Conservation (phyloP, 2,113 vertebrate species). For the Passer montanus region DNA sequence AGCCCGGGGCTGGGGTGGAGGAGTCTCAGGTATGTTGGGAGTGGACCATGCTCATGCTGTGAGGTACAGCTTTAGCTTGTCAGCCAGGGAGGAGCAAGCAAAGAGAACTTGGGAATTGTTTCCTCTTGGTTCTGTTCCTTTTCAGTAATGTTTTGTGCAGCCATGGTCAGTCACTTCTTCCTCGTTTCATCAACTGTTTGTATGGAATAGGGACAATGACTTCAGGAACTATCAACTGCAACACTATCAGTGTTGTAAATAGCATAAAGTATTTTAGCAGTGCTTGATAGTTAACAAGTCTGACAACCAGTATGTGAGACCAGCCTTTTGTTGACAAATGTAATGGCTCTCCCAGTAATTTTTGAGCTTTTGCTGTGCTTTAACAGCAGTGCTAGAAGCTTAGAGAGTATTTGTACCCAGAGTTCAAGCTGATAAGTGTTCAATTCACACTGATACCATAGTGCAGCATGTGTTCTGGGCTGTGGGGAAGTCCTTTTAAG, state of each 20-base stretch:
- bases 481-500: background rate
- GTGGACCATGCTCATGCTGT: fast-evolving
- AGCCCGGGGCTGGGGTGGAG: conserved; percentile 72
- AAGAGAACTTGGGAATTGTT: background rate
- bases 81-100: background rate
- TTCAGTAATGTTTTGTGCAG: background rate
- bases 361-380: background rate
- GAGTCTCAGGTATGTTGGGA: conserved; percentile 75
- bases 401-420: background rate
- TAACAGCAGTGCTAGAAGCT: background rate
- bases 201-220: background rate
- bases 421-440: background rate
- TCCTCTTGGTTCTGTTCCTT: background rate
- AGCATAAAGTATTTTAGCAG: background rate
- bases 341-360: background rate
- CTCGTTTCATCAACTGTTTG: background rate
- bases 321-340: background rate
- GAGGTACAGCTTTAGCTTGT: background rate
- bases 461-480: background rate
- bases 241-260: background rate
- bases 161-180: background rate
- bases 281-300: background rate
- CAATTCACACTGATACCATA: fast-evolving
- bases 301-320: background rate
- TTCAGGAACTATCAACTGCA: background rate